These are phyloP conservation scores for Butastur rufipennis DNA, from an alignment of 2,113 vertebrate species.

Conservation along the genomic window DNA sequence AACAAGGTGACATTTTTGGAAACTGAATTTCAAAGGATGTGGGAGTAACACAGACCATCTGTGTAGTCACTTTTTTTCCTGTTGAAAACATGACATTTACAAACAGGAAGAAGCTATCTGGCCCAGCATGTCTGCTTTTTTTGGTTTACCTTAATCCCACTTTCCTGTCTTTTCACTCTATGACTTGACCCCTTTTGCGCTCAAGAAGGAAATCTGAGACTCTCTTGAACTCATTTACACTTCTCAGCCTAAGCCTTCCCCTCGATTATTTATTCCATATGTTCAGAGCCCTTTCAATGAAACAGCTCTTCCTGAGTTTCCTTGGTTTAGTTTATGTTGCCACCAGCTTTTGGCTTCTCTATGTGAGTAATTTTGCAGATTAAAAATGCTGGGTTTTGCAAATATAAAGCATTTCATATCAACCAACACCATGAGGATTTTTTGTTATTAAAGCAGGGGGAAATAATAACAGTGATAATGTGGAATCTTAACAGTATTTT, in stretches of 20 bases:
- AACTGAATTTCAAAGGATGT: conserved; percentile 39
- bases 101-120: conserved; percentile 13
- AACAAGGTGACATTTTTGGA: conserved; percentile 51
- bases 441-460: neutral
- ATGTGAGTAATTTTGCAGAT: neutral
- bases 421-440: neutral
- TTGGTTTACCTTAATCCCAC: conserved; percentile 11
- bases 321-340: neutral
- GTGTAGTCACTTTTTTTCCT: neutral
- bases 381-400: neutral
- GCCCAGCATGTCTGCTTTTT: neutral
- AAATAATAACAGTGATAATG: neutral
- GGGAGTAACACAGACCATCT: conserved; percentile 53
- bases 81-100: conserved; percentile 9
- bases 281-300: neutral
- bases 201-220: neutral
- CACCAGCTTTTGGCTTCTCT: neutral
- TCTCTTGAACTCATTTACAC: neutral
- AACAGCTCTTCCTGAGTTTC: neutral
- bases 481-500: neutral
- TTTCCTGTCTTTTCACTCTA: neutral
- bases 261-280: neutral
- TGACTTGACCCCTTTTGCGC: neutral
- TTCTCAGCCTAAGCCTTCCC: neutral
- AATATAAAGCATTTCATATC: neutral